Evolutionary conservation across 2,797 vertebrate species (phyloP).

Genomic region (Aphelocoma californica): DNA sequence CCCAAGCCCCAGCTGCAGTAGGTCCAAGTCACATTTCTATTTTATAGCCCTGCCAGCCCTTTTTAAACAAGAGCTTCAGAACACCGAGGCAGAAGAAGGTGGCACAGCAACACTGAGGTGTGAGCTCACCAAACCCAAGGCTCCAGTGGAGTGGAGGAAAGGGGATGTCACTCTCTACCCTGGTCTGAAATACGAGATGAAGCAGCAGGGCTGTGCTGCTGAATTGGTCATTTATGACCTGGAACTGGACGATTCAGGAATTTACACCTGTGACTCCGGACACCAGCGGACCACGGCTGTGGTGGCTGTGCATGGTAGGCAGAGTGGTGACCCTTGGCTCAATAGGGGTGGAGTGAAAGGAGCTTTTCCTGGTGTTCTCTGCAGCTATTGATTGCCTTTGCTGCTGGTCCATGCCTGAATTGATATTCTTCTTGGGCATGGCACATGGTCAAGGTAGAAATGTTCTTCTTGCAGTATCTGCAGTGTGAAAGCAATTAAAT

Average conservation of each 20-base stretch:
- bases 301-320: conserved; percentile 83
- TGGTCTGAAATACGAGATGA: conserved; percentile 88
- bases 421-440: neutral
- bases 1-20: neutral
- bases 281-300: conserved; percentile 74
- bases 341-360: neutral
- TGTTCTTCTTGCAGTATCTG: neutral
- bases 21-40: neutral
- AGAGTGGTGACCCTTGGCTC: neutral
- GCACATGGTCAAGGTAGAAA: neutral
- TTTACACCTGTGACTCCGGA: conserved; percentile 83
- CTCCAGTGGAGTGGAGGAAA: conserved; percentile 86
- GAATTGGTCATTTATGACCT: conserved; percentile 80
- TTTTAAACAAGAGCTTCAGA: conserved; percentile 83
- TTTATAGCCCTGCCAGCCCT: conserved; percentile 78
- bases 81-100: conserved; percentile 79
- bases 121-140: conserved; percentile 79
- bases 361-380: neutral
- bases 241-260: conserved; percentile 82
- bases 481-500: neutral
- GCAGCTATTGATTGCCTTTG: neutral
- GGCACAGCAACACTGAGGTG: conserved; percentile 77
- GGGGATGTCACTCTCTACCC: conserved; percentile 83
- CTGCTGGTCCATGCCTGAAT: neutral
- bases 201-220: conserved; percentile 70